phyloP scores from a whole-genome alignment of 2,797 vertebrate genomes.

The Coccyzus lansbergi region DNA sequence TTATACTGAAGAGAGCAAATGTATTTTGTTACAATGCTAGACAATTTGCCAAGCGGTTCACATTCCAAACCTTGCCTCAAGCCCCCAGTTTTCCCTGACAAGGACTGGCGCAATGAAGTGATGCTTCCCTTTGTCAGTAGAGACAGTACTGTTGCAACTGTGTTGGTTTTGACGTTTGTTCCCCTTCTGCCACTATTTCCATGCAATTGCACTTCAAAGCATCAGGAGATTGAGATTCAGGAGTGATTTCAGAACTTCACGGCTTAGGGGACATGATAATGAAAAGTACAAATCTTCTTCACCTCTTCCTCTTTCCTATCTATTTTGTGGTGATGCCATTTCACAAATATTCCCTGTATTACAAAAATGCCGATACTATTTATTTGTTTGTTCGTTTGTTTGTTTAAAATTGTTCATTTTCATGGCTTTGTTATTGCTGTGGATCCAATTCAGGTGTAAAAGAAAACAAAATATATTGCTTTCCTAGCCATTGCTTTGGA shows the following conservation, averaged over 20 bases:
- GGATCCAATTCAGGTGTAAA: not conserved
- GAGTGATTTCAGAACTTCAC: rapidly evolving
- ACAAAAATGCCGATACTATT: not conserved
- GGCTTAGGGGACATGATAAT: not conserved
- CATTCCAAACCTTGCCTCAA: not conserved
- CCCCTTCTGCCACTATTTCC: not conserved
- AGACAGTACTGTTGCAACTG: not conserved
- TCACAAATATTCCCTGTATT: not conserved
- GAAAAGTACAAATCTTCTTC: not conserved
- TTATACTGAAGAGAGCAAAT: not conserved
- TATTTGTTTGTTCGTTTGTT: not conserved
- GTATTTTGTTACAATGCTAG: not conserved
- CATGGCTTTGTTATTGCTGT: not conserved
- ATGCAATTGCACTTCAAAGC: not conserved
- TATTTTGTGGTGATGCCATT: not conserved
- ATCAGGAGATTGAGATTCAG: not conserved
- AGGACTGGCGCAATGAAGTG: not conserved
- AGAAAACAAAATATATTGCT: not conserved
- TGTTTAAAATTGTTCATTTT: not conserved
- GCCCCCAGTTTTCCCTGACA: not conserved
- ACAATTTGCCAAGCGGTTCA: not conserved
- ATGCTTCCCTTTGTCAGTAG: not conserved
- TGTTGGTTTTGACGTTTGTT: not conserved
- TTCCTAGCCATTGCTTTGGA: not conserved
- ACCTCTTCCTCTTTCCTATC: not conserved